Conservation (phyloP, 2,888 invertebrate genomes). For the Cataglyphis cursor region DNA sequence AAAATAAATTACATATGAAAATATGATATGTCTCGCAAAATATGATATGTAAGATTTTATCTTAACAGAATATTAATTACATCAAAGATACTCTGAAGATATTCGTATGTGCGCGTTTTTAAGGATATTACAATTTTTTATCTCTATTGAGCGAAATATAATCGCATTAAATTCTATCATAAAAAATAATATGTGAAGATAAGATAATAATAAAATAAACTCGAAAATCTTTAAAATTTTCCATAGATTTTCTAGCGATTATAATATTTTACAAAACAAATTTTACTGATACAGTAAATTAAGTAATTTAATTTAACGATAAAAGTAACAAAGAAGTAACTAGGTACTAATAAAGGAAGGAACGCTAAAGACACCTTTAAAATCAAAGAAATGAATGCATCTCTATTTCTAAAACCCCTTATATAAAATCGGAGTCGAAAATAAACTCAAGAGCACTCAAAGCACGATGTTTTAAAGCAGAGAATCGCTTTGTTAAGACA, state of each 20-base stretch:
- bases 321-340: not conserved
- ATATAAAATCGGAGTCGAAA: not conserved
- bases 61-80: not conserved
- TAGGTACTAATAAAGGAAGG: not conserved
- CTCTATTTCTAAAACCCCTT: too few species aligned
- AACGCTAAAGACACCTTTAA: not conserved
- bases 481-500: conserved; percentile 27
- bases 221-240: not conserved
- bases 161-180: not conserved
- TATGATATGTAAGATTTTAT: not conserved
- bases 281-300: not conserved
- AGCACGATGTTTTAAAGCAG: not conserved
- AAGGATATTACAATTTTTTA: not conserved
- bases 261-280: not conserved
- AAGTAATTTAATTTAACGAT: not conserved
- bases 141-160: not conserved
- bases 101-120: not conserved
- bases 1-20: not conserved
- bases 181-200: not conserved
- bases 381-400: not conserved
- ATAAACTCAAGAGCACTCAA: not conserved
- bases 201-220: not conserved
- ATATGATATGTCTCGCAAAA: not conserved
- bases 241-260: not conserved
- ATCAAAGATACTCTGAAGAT: not conserved